Evolutionary conservation across 92 coral and sea anemone species (phyloP).

Genomic region (Porites cylindrica): DNA sequence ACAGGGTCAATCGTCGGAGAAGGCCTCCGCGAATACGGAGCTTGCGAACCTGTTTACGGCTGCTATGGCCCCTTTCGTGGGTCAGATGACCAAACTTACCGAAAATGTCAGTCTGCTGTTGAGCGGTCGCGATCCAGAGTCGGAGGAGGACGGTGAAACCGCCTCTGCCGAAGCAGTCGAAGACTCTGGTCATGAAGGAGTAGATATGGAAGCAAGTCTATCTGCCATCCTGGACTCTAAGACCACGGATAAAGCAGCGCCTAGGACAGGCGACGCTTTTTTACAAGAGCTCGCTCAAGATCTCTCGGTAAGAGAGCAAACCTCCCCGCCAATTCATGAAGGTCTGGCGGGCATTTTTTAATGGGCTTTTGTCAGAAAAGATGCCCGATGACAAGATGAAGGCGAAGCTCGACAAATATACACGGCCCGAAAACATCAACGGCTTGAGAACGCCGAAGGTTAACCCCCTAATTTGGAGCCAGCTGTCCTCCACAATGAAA

Average conservation of each 20-base stretch:
- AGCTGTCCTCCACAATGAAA: conserved; percentile 33
- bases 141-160: conserved; percentile 22
- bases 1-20: neutral
- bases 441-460: conserved; percentile 38
- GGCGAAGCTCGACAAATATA: neutral
- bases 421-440: conserved; percentile 34
- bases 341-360: neutral
- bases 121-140: neutral
- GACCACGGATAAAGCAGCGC: neutral
- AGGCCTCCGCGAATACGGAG: neutral
- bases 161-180: neutral
- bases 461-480: conserved; percentile 40
- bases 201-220: neutral
- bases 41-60: neutral
- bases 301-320: conserved; percentile 17
- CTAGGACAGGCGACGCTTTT: conserved; percentile 12
- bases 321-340: conserved; percentile 29
- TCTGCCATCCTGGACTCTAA: conserved; percentile 12
- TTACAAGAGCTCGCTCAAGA: conserved; percentile 5
- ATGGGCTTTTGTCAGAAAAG: conserved; percentile 15
- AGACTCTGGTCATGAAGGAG: neutral
- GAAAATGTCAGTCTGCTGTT: neutral
- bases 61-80: conserved; percentile 5
- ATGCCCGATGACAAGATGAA: neutral
- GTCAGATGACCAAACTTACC: conserved; percentile 10